Evolutionary conservation across 2,797 vertebrate genomes (phyloP), one percentile per base, ranked within the genome.

Genomic region (Sebastes ruberrimus): DNA sequence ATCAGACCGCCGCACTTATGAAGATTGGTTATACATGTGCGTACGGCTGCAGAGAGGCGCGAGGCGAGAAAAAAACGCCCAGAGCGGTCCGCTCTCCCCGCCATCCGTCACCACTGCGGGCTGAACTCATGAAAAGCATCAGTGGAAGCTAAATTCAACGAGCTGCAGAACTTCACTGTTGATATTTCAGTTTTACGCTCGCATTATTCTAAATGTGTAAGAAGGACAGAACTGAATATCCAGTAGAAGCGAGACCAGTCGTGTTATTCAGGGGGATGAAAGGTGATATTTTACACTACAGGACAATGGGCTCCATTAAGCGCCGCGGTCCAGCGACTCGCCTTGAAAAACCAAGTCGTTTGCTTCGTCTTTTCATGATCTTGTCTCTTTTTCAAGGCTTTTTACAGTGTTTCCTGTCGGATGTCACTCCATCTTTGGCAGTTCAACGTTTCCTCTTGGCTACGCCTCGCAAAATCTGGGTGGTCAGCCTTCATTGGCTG

Each of bases 401-500:
- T 72, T 82, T 42, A 55, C 69, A 56, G 35, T 27, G 59, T 78
- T 85, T 81, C 28, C 53, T 33, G 66, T 74, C 16, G 20, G 52
- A 62, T 60, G 80, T 87, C 85, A 78, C 86, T 92, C 85, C 72
- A 79, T 90, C 88, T 89, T 83, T 82, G 20, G 35, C 81, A 55
- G 73, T 14, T 79, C 78, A 78, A 86, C 78, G 78, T 84, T 88
- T 79, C 83, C 81, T 91, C 66, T 46, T 25, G 78, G 87, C 78
- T 76, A 84, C 70, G 64, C 86, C 79, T 86, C 85, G 71, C 83
- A 81, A 79, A 88, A 53, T 79, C 78, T 49, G 84, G 84, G 84
- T 83, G 85, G 89, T 91, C 89, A 90, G 87, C 91, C 91, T 90
- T 91, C 94, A 90, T 89, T 91, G 88, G 82, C 86, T 93, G 91